Base-by-base conservation (phyloP, 2,113 vertebrate species). In the Neolamprologus falcicula region DNA sequence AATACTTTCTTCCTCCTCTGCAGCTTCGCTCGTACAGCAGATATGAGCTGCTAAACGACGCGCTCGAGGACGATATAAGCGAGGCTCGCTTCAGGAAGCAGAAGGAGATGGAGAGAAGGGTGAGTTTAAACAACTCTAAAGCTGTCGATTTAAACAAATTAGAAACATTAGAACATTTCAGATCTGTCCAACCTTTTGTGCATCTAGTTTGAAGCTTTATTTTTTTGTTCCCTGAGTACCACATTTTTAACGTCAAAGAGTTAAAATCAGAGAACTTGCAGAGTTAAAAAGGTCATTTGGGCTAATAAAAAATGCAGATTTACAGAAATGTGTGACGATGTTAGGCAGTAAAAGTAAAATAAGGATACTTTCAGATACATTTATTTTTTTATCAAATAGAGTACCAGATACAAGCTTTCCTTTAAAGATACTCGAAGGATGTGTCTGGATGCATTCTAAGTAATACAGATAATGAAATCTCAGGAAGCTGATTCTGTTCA, bases 21-120 rank as follows among this genome's bases (percentile, higher is more conserved):
- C 94, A 99, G 98, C 89, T 99, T 37, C 97, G 97, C 17, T 99
- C 98, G 7, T 99, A 99, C 96, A 99, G 98, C 92, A 95, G 98
- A 83, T 98, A 99, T 92, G 98, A 98, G 0, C 96, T 99, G 57
- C 90, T 98, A 87, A 96, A 97, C 0, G 98, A 99, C 88, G 97
- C 97, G 2, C 97, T 97, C 0, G 98, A 99, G 93, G 98, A 98
- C 14, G 95, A 97, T 68, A 96, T 98, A 97, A 98, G 97, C 88
- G 97, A 99, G 95, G 95, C 97, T 87, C 96, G 97, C 11, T 96
- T 99, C 85, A 94, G 97, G 86, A 97, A 96, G 92, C 97, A 98
- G 93, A 96, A 97, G 33, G 97, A 97, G 68, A 94, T 98, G 91
- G 97, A 98, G 50, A 96, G 97, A 89, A 97, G 94, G 89, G 96